Evolutionary conservation across 1,140 invertebrate genomes (phyloP).

Genomic region (Grapholita molesta): DNA sequence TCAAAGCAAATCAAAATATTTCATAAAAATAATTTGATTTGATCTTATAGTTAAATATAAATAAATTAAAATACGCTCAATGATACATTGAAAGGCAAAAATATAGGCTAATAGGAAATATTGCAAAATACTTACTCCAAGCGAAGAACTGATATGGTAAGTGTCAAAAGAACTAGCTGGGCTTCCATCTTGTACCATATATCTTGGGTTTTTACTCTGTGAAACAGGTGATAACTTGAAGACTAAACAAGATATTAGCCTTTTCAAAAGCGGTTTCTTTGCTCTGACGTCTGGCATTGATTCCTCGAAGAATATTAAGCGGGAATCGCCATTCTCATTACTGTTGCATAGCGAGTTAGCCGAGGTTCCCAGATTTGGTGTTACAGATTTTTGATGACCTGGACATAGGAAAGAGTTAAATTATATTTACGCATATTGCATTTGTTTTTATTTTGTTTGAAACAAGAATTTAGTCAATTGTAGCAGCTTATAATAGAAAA

Average conservation of each 20-base stretch:
- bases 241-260: slow-evolving; percentile 56
- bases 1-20: too few species aligned
- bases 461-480: too few species aligned
- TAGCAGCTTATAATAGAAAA: too few species aligned
- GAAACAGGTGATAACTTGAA: slow-evolving; percentile 41
- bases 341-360: slow-evolving; percentile 35
- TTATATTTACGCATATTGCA: too few species aligned
- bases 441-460: too few species aligned
- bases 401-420: slow-evolving; percentile 4
- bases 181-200: slow-evolving; percentile 22
- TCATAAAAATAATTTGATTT: too few species aligned
- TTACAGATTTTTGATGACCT: slow-evolving; percentile 46
- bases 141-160: slow-evolving; percentile 57
- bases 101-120: too few species aligned
- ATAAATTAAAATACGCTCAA: too few species aligned
- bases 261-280: slow-evolving; percentile 49
- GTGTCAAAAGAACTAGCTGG: slow-evolving; percentile 50
- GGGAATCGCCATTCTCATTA: neutral
- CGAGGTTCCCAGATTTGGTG: slow-evolving; percentile 61
- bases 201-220: slow-evolving; percentile 28
- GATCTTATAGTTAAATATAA: too few species aligned
- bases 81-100: too few species aligned
- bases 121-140: slow-evolving; percentile 48
- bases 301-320: slow-evolving; percentile 26
- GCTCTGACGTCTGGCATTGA: slow-evolving; percentile 29